Conservation (phyloP, 2,797 vertebrate genomes). For the Tokudaia tokunoshimensis region DNA sequence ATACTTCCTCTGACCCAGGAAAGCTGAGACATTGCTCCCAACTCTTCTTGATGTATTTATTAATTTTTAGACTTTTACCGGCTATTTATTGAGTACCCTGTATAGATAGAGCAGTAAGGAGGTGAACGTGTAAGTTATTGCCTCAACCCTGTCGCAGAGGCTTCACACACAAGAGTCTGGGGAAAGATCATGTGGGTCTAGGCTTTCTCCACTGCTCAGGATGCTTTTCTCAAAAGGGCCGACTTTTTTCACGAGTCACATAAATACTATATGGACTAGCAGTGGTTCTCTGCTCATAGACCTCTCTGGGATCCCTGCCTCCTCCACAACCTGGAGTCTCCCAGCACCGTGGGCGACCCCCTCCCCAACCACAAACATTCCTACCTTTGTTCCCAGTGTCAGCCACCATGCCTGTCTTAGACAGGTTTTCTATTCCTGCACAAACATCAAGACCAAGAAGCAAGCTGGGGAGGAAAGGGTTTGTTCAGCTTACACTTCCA, state of each 20-base stretch:
- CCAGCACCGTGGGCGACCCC: too few relatives aligned
- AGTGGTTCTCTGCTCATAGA: not conserved
- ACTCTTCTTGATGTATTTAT: conserved; percentile 68
- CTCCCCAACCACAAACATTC: not conserved
- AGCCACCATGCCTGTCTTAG: not conserved
- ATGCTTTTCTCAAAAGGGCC: not conserved
- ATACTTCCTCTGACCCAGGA: not conserved
- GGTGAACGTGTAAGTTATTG: not conserved
- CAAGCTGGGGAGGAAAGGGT: too few relatives aligned
- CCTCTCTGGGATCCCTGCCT: not conserved
- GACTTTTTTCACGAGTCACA: not conserved
- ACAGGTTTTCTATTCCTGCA: too few relatives aligned
- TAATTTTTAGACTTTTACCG: conserved; percentile 19
- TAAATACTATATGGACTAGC: not conserved
- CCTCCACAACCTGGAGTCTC: not conserved
- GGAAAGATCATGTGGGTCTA: not conserved
- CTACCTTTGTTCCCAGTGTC: not conserved
- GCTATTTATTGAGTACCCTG: conserved; percentile 72
- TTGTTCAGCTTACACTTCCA: too few relatives aligned
- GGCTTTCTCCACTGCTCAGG: not conserved
- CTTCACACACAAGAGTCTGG: not conserved
- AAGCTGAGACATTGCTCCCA: not conserved
- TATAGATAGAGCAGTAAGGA: not conserved
- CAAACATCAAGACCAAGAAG: too few relatives aligned
- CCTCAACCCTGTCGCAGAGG: not conserved